These are phyloP conservation scores for Chymomyza costata DNA, from an alignment of 1,140 invertebrate species.

Conservation along the genomic window DNA sequence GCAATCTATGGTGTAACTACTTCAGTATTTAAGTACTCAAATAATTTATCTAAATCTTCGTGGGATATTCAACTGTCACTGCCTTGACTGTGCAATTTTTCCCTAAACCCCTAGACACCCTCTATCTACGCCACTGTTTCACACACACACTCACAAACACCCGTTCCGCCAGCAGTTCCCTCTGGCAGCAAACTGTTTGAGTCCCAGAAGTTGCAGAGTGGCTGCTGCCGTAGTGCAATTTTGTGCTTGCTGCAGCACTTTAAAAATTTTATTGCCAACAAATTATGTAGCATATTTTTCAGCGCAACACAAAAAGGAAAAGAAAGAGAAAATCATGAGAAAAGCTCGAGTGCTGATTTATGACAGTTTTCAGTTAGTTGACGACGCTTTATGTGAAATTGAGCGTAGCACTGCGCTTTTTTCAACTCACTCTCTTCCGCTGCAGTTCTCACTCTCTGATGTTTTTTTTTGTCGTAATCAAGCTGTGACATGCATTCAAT, in stretches of 20 bases:
- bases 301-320: neutral
- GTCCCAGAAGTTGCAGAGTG: neutral
- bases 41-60: too few species aligned
- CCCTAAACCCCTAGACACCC: too few species aligned
- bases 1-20: too few species aligned
- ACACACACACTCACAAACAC: too few species aligned
- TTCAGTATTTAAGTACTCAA: too few species aligned
- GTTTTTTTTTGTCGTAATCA: constrained; percentile 6
- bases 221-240: too few species aligned
- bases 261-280: constrained; percentile 63
- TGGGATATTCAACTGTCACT: too few species aligned
- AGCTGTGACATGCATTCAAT: constrained; percentile 48
- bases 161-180: too few species aligned
- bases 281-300: constrained; percentile 68
- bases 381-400: constrained; percentile 50
- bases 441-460: neutral
- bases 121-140: too few species aligned
- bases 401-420: constrained; percentile 36
- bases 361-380: constrained; percentile 11
- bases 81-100: too few species aligned
- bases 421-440: constrained; percentile 44
- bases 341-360: constrained; percentile 37
- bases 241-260: constrained; percentile 58
- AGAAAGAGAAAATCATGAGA: constrained; percentile 1
- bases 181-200: too few species aligned